Percentiles rank a stretch among this genome's conserved stretches.
Conservation (phyloP, 2,888 invertebrate species). For the Chalcosyrphus nemorum region DNA sequence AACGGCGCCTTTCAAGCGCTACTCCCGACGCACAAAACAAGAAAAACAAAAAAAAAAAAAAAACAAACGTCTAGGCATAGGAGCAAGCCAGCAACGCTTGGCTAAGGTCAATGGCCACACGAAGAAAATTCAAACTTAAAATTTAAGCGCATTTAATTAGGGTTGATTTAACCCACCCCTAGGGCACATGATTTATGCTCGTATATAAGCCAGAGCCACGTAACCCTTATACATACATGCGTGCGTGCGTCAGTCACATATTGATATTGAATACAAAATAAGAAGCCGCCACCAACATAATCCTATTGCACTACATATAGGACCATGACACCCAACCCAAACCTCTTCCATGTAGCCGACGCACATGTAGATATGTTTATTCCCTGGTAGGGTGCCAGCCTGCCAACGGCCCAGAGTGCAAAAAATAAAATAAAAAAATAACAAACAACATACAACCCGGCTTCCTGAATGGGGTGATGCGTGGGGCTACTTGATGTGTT, state of each 20-base stretch:
- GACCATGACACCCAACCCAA: neutral
- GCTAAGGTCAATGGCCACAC: constrained; percentile 80
- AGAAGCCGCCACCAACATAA: constrained; percentile 46
- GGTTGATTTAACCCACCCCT: constrained; percentile 55
- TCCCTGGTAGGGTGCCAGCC: neutral
- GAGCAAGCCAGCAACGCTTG: constrained; percentile 74
- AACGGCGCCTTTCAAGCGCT: constrained; percentile 41
- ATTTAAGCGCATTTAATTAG: constrained; percentile 71
- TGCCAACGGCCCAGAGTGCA: neutral
- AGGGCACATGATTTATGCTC: constrained; percentile 29
- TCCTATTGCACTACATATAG: constrained; percentile 37
- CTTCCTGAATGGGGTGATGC: constrained; percentile 57
- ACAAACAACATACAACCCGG: constrained; percentile 8
- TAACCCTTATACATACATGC: neutral
- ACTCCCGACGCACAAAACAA: constrained; percentile 7
- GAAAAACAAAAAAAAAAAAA: neutral
- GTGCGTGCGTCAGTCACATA: constrained; percentile 36
- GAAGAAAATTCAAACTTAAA: constrained; percentile 78
- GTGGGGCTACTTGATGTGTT: constrained; percentile 25
- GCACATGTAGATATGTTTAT: constrained; percentile 19
- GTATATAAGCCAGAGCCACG: constrained; percentile 29
- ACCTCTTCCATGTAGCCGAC: neutral
- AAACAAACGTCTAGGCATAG: neutral
- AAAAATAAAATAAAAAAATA: constrained; percentile 12
- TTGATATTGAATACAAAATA: constrained; percentile 56